phyloP scores from a whole-genome alignment of 1,140 invertebrate species.

The Epicauta chinensis region DNA sequence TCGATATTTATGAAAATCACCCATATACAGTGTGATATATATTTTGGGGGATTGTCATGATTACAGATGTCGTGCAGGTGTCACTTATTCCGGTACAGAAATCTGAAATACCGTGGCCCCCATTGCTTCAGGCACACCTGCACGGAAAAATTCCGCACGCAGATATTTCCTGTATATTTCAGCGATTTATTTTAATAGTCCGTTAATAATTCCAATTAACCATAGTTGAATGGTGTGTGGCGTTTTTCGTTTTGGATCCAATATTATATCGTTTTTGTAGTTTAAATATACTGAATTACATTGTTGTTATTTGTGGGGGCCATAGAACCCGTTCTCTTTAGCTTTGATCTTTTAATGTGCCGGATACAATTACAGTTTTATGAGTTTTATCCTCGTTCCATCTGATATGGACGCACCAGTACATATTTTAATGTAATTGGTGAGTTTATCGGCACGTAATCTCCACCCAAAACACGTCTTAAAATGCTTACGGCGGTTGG shows the following conservation, averaged over 20 bases:
- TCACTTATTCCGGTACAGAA: constrained; percentile 8
- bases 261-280: too few relatives aligned
- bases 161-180: too few relatives aligned
- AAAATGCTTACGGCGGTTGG: not conserved
- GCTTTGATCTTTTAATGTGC: constrained; percentile 14
- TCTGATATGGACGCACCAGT: constrained; percentile 7
- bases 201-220: too few relatives aligned
- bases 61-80: constrained; percentile 22
- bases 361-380: constrained; percentile 13
- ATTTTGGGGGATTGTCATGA: constrained; percentile 14
- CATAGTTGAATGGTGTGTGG: too few relatives aligned
- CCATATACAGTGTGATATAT: constrained; percentile 14
- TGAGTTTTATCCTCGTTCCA: constrained; percentile 13
- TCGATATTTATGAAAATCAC: constrained; percentile 14
- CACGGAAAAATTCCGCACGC: too few relatives aligned
- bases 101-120: too few relatives aligned
- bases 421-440: constrained; percentile 16
- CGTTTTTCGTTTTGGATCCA: too few relatives aligned
- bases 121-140: too few relatives aligned
- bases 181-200: too few relatives aligned
- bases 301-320: not conserved
- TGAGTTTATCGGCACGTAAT: constrained; percentile 12
- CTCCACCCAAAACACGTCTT: constrained; percentile 4
- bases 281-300: too few relatives aligned
- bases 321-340: constrained; percentile 2